Evolutionary conservation across 1,140 invertebrate species (phyloP), one percentile per base, ranked within the genome.

Genomic region (Temnothorax longispinosus): DNA sequence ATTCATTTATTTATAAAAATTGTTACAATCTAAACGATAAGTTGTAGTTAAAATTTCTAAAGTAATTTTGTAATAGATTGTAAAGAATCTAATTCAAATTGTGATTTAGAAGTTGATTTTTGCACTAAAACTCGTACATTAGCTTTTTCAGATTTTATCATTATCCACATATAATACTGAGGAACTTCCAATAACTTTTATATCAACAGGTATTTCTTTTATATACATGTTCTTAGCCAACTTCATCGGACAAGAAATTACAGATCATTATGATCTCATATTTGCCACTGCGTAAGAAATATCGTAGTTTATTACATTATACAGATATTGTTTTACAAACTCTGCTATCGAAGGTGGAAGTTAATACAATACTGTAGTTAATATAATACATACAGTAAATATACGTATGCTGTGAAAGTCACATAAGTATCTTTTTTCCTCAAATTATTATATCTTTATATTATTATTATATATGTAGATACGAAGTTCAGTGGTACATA

Each of bases 201-300:
- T 32, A 41, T 1, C 6, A 7, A 7, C 0, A 41, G 0, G 0
- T 13, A 1, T 0, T 13, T 1, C 3, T 41, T 5, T 52, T n/a
- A 0, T 56, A 5, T 81, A 80, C 3, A 81, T 81, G 77, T 71
- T 54, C 3, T 0, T 44, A 11, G 11, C 62, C 1, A 81, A 69
- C 27, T 11, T 54, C 15, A 3, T 69, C 5, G 77, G 77, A 41
- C 77, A 81, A 27, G 0, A 54, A 54, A 41, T 81, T 69, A 69
- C 21, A 8, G 47, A 81, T 81, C 47, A 81, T 1, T 21, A 41
- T 54, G 15, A 71, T 27, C 1, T 27, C 4, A 2, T 81, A 52
- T 81, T 13, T 69, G 0, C 3, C 4, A 27, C 77, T 27, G n/a
- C 21, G 77, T 81, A 81, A 71, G 77, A 21, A 52, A 81, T 18